Percentiles rank a stretch among this genome's conserved stretches.
Conservation (phyloP, 1,140 invertebrate genomes). For the Hydropsyche tenuis region DNA sequence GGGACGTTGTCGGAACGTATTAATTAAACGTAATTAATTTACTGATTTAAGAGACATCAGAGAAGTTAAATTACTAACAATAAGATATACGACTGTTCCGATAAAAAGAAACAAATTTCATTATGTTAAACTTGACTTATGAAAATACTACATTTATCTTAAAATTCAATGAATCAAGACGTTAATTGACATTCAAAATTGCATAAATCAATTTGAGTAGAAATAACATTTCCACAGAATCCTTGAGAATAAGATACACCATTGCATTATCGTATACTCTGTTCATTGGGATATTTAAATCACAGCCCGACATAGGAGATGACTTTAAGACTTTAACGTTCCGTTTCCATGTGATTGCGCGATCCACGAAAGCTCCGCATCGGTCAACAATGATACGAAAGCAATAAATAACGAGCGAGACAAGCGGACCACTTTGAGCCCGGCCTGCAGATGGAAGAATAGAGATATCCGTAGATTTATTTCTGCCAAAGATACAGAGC, state of each 20-base stretch:
- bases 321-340: constrained; percentile 23
- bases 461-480: constrained; percentile 44
- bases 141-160: too few species aligned
- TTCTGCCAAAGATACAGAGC: constrained; percentile 38
- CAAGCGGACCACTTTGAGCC: constrained; percentile 34
- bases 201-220: too few species aligned
- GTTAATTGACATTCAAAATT: too few species aligned
- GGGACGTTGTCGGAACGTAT: constrained; percentile 18
- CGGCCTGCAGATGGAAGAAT: constrained; percentile 36
- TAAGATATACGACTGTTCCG: too few species aligned
- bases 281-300: constrained; percentile 37
- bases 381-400: constrained; percentile 35
- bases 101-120: too few species aligned
- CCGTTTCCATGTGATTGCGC: constrained; percentile 17
- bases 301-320: constrained; percentile 27
- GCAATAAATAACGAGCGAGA: constrained; percentile 34
- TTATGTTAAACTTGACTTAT: too few species aligned
- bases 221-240: too few species aligned
- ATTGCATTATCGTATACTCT: not conserved
- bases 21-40: constrained; percentile 40
- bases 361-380: constrained; percentile 31
- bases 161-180: too few species aligned
- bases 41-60: constrained; percentile 7
- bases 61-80: too few species aligned
- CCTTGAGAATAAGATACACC: constrained; percentile 15